Percentiles rank a stretch among this genome's conserved stretches.
Evolutionary conservation across 2,797 vertebrate species (phyloP).

Genomic region (Xiphorhynchus erythropygius): DNA sequence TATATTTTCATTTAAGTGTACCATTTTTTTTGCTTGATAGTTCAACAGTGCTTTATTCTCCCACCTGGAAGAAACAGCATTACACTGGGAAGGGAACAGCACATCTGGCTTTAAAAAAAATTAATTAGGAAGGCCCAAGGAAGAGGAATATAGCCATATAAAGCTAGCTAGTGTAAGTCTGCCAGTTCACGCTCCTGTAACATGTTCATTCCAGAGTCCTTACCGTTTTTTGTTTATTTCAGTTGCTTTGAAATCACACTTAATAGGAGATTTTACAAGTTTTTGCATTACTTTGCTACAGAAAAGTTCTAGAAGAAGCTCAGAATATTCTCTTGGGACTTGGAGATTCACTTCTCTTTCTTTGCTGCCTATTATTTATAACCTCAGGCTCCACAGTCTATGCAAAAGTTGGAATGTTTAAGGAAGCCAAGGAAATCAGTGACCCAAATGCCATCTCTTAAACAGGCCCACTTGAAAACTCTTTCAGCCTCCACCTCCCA

Average conservation of each 20-base stretch:
- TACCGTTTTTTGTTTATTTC: background rate
- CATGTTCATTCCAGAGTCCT: background rate
- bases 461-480: background rate
- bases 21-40: background rate
- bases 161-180: background rate
- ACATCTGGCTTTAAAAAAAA: background rate
- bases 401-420: background rate
- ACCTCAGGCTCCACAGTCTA: background rate
- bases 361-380: background rate
- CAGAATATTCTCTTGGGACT: background rate
- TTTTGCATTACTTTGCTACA: background rate
- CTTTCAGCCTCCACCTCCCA: background rate
- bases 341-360: background rate
- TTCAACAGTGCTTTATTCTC: background rate
- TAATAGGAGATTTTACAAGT: background rate
- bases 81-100: background rate
- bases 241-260: background rate
- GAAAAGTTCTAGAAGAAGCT: background rate
- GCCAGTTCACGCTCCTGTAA: background rate
- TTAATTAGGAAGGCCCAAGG: background rate
- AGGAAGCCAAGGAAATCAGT: background rate
- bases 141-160: background rate
- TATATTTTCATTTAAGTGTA: background rate
- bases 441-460: background rate
- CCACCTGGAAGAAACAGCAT: background rate